phyloP scores from a whole-genome alignment of 2,888 invertebrate species.

The Halictus quadricinctus region DNA sequence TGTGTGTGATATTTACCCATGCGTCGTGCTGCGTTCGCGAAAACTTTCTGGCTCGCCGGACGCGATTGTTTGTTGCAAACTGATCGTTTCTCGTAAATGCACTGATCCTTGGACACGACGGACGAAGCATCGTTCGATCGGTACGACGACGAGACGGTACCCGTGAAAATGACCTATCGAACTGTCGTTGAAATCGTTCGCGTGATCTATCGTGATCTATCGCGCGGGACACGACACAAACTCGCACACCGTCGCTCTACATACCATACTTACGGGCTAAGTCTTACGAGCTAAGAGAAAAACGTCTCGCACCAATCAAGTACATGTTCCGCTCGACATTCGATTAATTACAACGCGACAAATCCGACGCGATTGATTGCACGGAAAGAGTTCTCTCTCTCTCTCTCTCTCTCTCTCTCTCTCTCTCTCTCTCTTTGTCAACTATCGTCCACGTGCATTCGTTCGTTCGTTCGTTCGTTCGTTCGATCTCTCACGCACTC shows the following conservation, averaged over 20 bases:
- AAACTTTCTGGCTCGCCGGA: conserved; percentile 26
- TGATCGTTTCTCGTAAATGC: conserved; percentile 42
- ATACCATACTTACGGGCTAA: conserved; percentile 34
- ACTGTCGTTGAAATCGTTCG: not conserved
- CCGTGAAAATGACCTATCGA: not conserved
- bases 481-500: not conserved
- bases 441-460: not conserved
- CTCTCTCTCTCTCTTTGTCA: too few relatives aligned
- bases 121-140: conserved; percentile 28
- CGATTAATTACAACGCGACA: conserved; percentile 22
- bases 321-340: conserved; percentile 31
- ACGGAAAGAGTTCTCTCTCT: conserved; percentile 2
- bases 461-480: not conserved
- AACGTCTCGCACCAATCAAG: conserved; percentile 39
- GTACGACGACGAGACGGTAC: conserved; percentile 24
- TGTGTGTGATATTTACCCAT: conserved; percentile 5
- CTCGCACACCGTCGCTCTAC: conserved; percentile 31
- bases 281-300: conserved; percentile 21
- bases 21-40: conserved; percentile 33
- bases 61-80: conserved; percentile 23
- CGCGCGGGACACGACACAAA: conserved; percentile 39
- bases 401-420: not conserved
- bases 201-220: not conserved
- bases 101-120: conserved; percentile 32
- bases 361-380: conserved; percentile 18